Conservation (phyloP, 2,888 invertebrate genomes). For the Limnephilus marmoratus region DNA sequence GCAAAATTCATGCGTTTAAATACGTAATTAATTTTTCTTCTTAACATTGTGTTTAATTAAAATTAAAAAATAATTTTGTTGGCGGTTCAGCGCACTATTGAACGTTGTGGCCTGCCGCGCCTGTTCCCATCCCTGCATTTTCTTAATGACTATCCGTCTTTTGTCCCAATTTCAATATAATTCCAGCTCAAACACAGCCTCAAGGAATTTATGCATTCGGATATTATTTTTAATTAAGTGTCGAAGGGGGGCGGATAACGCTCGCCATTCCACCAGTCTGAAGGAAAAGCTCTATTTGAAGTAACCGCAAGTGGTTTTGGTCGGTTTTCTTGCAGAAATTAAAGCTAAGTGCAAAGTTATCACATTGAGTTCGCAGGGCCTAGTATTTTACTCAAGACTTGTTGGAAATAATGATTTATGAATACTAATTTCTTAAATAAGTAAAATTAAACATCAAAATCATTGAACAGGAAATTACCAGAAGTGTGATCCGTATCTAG, state of each 20-base stretch:
- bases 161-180: background rate
- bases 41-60: no score
- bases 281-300: background rate
- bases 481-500: no score
- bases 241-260: background rate
- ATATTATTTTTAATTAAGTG: background rate
- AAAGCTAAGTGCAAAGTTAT: conserved; percentile 41
- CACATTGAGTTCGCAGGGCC: background rate
- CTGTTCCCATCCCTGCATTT: background rate
- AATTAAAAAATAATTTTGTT: no score
- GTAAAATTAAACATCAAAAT: background rate
- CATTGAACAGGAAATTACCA: no score
- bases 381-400: conserved; percentile 3
- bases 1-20: no score
- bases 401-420: background rate
- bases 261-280: background rate
- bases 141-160: background rate
- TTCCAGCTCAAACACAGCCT: background rate
- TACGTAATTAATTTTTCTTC: no score
- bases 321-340: conserved; percentile 16
- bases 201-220: background rate
- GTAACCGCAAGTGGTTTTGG: conserved; percentile 11
- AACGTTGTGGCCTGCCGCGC: no score
- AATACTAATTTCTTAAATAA: background rate
- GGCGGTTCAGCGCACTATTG: no score